phyloP scores from a whole-genome alignment of 2,888 invertebrate species.

The Megastigmus dorsalis region DNA sequence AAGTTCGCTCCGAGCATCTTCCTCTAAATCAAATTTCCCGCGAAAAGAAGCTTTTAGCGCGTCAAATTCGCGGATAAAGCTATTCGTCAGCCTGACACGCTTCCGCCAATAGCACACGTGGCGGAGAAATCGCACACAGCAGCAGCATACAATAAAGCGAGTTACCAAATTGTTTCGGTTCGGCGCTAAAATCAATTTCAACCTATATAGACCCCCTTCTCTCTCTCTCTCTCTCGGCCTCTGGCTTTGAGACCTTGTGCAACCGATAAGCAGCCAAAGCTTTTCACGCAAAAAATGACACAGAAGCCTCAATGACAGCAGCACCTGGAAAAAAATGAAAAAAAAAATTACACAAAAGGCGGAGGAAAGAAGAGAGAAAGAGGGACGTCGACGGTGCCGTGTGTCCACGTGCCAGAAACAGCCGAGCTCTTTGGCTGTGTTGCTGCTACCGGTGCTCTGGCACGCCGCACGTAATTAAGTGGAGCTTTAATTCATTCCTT shows the following conservation, averaged over 20 bases:
- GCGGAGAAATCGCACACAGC: too few species aligned
- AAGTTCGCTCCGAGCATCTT: too few species aligned
- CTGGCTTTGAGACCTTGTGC: constrained; percentile 14
- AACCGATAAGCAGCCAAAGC: neutral
- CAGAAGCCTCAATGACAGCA: neutral
- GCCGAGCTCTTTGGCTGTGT: too few species aligned
- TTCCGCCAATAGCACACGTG: neutral
- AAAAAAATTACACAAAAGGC: neutral
- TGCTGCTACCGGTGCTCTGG: neutral
- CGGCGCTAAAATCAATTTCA: constrained; percentile 27
- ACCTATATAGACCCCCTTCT: constrained; percentile 19
- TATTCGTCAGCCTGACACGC: neutral
- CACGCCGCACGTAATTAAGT: constrained; percentile 22
- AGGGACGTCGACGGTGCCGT: neutral
- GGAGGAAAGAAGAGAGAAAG: neutral
- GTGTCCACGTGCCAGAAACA: neutral
- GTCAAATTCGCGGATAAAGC: neutral
- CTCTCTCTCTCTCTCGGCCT: constrained; percentile 12
- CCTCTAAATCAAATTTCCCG: too few species aligned
- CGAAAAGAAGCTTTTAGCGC: neutral
- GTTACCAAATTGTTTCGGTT: constrained; percentile 38
- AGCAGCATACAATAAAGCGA: constrained; percentile 35
- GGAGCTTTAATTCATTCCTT: constrained; percentile 14
- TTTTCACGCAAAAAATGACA: neutral
- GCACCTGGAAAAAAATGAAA: neutral